Percentiles rank a stretch among this genome's conserved stretches.
Conservation (phyloP, 2,888 invertebrate species). For the Nebria brevicollis region DNA sequence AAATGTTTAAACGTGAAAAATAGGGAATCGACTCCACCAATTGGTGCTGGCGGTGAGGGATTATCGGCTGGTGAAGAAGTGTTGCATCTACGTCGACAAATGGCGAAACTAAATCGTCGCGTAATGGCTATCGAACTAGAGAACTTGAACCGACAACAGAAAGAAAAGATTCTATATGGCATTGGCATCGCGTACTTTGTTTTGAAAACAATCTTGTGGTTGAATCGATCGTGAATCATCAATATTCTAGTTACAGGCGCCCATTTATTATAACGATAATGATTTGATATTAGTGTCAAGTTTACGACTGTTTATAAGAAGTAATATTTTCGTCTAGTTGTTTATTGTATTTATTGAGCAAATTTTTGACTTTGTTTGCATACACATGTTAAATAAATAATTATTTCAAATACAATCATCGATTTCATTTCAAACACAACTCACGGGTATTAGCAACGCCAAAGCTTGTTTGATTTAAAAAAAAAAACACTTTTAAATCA, state of each 20-base stretch:
- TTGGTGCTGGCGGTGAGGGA: constrained; percentile 67
- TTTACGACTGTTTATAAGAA: constrained; percentile 38
- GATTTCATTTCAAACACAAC: too few relatives aligned
- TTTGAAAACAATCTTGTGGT: constrained; percentile 86
- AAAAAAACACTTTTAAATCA: too few relatives aligned
- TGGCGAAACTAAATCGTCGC: constrained; percentile 87
- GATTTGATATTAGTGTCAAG: constrained; percentile 31
- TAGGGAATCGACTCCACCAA: constrained; percentile 56
- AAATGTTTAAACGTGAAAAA: not conserved
- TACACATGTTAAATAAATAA: constrained; percentile 35
- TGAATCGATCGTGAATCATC: constrained; percentile 64
- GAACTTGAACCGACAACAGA: constrained; percentile 82
- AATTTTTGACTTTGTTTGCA: constrained; percentile 34
- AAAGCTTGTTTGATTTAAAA: too few relatives aligned
- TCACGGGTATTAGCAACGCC: too few relatives aligned
- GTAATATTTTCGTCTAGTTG: constrained; percentile 35
- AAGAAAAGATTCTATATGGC: constrained; percentile 87
- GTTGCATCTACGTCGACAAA: constrained; percentile 83
- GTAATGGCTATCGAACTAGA: constrained; percentile 89
- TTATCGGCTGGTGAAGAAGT: constrained; percentile 81
- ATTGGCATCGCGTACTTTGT: constrained; percentile 87
- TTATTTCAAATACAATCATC: constrained; percentile 11
- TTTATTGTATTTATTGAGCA: constrained; percentile 34
- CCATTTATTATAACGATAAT: not conserved
- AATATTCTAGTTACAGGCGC: constrained; percentile 12